Conservation (phyloP, 2,113 vertebrate genomes). For the Sander lucioperca region DNA sequence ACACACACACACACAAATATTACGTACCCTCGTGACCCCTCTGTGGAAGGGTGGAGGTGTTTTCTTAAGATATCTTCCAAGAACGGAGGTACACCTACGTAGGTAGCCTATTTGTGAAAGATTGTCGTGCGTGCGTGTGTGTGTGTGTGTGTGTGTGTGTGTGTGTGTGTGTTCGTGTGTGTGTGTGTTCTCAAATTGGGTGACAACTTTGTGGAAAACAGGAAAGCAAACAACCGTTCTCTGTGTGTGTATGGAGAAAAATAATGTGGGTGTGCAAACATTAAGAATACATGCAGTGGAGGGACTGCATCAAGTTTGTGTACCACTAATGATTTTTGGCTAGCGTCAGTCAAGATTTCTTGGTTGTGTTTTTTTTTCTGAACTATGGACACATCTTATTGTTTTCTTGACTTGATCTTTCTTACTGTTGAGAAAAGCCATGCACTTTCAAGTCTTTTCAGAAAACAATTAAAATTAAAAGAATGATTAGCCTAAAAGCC, state of each 20-base stretch:
- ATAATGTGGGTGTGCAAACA: neutral
- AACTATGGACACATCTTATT: too few species aligned
- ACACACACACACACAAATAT: conserved; percentile 15
- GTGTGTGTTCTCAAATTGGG: conserved; percentile 30
- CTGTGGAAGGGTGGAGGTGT: conserved; percentile 71
- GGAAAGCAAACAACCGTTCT: conserved; percentile 64
- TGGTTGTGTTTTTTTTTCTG: neutral
- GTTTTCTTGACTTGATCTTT: too few species aligned
- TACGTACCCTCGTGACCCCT: conserved; percentile 25
- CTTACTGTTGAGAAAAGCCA: too few species aligned
- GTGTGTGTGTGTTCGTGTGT: conserved; percentile 18
- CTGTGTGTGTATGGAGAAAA: conserved; percentile 19
- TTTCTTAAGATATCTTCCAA: conserved; percentile 54
- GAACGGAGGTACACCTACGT: conserved; percentile 53
- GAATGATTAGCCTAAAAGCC: too few species aligned
- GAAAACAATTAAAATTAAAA: too few species aligned
- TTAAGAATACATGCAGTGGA: neutral
- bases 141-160: conserved; percentile 36
- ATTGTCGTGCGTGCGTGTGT: conserved; percentile 17
- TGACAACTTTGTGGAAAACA: conserved; percentile 65
- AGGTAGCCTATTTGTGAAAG: conserved; percentile 12
- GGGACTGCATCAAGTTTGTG: neutral
- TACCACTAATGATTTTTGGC: neutral
- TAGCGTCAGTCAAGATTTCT: neutral
- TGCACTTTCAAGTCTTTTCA: too few species aligned